Percentiles rank a stretch among this genome's conserved stretches.
Evolutionary conservation across 2,888 invertebrate genomes (phyloP).

Genomic region (Trachelus tabidus): DNA sequence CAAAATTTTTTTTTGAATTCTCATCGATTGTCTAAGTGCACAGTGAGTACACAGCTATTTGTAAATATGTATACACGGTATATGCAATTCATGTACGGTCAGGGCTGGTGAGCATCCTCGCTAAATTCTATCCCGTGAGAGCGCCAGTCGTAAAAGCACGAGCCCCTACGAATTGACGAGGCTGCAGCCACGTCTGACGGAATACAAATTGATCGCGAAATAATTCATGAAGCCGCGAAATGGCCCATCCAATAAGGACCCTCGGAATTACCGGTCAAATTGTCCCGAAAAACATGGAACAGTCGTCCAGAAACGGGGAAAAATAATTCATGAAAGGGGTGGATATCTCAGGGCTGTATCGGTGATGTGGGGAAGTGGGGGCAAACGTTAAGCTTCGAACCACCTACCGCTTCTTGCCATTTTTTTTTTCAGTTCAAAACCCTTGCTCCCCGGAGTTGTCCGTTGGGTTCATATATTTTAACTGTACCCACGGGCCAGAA

Average conservation of each 20-base stretch:
- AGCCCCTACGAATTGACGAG: slow-evolving; percentile 3
- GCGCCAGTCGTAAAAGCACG: slow-evolving; percentile 17
- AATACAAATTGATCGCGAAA: slow-evolving; percentile 37
- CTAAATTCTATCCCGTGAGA: slow-evolving; percentile 3
- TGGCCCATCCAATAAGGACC: slow-evolving; percentile 23
- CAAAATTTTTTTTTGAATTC: too few relatives aligned
- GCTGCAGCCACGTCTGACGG: slow-evolving; percentile 16
- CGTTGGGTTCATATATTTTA: slow-evolving; percentile 10
- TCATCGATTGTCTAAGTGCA: too few relatives aligned
- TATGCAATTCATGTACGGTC: background rate
- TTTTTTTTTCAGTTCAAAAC: background rate
- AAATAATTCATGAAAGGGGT: slow-evolving; percentile 21
- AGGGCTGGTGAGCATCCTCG: background rate
- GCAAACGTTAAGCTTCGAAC: background rate
- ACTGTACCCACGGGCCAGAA: slow-evolving; percentile 18
- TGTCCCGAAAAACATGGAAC: slow-evolving; percentile 19
- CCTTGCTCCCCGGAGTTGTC: background rate
- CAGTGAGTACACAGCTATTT: background rate
- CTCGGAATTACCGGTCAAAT: slow-evolving; percentile 22
- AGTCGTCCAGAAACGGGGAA: slow-evolving; percentile 12
- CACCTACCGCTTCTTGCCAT: background rate
- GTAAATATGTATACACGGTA: background rate
- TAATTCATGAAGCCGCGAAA: slow-evolving; percentile 32
- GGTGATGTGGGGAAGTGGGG: too few relatives aligned
- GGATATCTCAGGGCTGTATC: background rate